These are phyloP conservation scores for Enoplosus armatus DNA, from an alignment of 2,797 vertebrate species.

Conservation along the genomic window DNA sequence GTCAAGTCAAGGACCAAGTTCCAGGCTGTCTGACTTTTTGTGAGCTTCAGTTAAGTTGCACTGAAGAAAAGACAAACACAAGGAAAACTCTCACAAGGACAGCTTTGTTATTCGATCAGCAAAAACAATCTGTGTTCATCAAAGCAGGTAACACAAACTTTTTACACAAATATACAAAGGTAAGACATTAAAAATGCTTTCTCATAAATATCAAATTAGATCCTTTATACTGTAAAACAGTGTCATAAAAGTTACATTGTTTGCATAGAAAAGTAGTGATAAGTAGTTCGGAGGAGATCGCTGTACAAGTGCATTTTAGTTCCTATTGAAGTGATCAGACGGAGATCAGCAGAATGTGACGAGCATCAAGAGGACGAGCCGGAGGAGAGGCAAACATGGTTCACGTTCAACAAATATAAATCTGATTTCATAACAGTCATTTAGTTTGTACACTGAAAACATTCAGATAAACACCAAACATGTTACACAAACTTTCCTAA, in stretches of 20 bases:
- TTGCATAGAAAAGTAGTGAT: conserved; percentile 97
- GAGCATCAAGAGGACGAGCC: neutral
- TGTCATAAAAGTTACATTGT: conserved; percentile 83
- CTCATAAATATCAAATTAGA: conserved; percentile 97
- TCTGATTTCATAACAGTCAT: neutral
- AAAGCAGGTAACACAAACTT: conserved; percentile 61
- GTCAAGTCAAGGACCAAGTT: too few relatives aligned
- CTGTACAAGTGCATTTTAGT: conserved; percentile 74
- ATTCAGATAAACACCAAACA: conserved; percentile 20
- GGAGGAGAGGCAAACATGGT: neutral
- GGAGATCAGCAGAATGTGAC: conserved; percentile 49
- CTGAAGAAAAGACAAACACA: conserved; percentile 21
- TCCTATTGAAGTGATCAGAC: conserved; percentile 59
- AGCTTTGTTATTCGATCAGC: conserved; percentile 66
- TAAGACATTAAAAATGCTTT: conserved; percentile 88
- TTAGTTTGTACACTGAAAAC: conserved; percentile 16
- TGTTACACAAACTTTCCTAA: neutral
- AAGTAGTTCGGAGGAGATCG: conserved; percentile 45
- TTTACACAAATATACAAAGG: conserved; percentile 86
- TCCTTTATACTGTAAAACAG: conserved; percentile 87
- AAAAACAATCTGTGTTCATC: conserved; percentile 65
- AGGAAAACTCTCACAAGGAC: conserved; percentile 26
- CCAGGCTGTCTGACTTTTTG: neutral
- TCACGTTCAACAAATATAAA: neutral
- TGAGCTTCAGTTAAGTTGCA: too few relatives aligned